These are phyloP conservation scores for Morphnarchus princeps DNA, from an alignment of 2,113 vertebrate genomes.

Conservation along the genomic window DNA sequence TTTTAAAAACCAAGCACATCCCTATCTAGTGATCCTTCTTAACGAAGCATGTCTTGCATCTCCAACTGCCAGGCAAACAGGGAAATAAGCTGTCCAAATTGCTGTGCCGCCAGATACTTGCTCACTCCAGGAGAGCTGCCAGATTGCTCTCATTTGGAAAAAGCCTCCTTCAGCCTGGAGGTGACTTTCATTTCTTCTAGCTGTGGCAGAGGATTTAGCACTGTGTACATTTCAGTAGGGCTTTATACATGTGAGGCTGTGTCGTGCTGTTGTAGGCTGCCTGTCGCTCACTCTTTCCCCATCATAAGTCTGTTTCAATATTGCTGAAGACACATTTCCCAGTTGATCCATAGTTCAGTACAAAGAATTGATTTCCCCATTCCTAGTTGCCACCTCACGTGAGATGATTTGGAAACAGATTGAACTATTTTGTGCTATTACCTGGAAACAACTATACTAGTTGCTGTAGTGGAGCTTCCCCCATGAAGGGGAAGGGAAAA, in stretches of 20 bases:
- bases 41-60: conserved; percentile 14
- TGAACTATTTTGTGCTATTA: background rate
- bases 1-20: background rate
- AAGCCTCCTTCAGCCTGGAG: background rate
- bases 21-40: conserved; percentile 24
- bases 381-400: background rate
- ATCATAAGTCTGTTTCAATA: background rate
- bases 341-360: background rate
- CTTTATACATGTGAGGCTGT: background rate
- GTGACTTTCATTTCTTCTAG: background rate
- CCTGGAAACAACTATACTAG: background rate
- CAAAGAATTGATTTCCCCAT: background rate
- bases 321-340: background rate
- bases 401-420: background rate
- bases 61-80: background rate
- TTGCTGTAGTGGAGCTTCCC: background rate
- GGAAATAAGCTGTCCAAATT: background rate
- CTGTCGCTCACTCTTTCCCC: background rate
- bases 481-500: background rate
- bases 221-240: background rate
- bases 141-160: background rate
- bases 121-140: conserved; percentile 8
- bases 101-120: background rate
- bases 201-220: background rate
- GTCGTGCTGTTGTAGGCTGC: background rate